Percentiles rank a stretch among this genome's conserved stretches.
Conservation (phyloP, 2,888 invertebrate species). For the Chloroclystis v-ata region DNA sequence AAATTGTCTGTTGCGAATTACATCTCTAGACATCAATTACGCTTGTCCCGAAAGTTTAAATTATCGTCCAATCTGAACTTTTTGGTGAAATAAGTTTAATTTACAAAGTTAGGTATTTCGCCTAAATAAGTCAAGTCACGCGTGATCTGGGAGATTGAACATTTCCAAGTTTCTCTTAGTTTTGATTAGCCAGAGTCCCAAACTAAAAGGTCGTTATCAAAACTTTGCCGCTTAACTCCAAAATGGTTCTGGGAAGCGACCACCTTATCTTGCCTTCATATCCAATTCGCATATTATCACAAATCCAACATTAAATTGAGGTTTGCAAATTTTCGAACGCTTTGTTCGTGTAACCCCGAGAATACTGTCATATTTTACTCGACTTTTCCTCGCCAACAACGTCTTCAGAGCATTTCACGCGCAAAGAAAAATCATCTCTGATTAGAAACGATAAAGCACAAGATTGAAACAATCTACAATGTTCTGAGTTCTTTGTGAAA, state of each 20-base stretch:
- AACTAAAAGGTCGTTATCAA: slow-evolving; percentile 54
- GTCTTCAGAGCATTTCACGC: slow-evolving; percentile 18
- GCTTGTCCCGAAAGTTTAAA: not conserved
- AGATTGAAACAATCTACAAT: not conserved
- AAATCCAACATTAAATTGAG: slow-evolving; percentile 56
- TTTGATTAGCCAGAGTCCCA: slow-evolving; percentile 45
- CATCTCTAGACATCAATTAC: not conserved
- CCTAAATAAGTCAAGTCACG: slow-evolving; percentile 27
- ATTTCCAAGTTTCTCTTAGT: slow-evolving; percentile 50
- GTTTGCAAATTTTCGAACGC: slow-evolving; percentile 44
- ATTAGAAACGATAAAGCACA: slow-evolving; percentile 18
- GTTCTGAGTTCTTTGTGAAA: slow-evolving; percentile 21
- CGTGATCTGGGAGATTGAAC: slow-evolving; percentile 52
- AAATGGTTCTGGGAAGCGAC: slow-evolving; percentile 40
- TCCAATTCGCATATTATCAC: slow-evolving; percentile 58
- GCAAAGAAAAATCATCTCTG: slow-evolving; percentile 31
- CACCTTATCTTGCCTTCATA: slow-evolving; percentile 49
- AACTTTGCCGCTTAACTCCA: slow-evolving; percentile 55
- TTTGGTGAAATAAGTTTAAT: slow-evolving; percentile 12
- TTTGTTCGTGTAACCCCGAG: slow-evolving; percentile 48
- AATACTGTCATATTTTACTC: slow-evolving; percentile 54
- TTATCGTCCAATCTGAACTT: slow-evolving; percentile 4
- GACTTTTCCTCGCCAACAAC: slow-evolving; percentile 26
- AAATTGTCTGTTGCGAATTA: too few species aligned
- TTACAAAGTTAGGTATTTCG: slow-evolving; percentile 14